Evolutionary conservation across 2,113 vertebrate species (phyloP).

Genomic region (Toxotes chatareus): DNA sequence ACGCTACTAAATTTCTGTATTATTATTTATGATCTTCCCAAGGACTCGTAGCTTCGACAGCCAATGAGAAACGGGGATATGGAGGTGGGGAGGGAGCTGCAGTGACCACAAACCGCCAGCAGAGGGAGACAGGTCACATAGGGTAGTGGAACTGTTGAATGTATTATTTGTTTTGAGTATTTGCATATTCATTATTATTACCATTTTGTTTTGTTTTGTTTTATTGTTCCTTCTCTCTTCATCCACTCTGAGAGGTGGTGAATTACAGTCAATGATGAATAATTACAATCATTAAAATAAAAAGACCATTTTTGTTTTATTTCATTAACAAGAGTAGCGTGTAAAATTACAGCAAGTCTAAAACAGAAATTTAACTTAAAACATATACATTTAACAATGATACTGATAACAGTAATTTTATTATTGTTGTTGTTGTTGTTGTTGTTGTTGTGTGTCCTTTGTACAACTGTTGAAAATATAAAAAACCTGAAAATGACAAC

Average conservation of each 20-base stretch:
- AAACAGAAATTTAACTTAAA: not conserved
- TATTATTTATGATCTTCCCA: conserved; percentile 18
- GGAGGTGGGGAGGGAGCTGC: conserved; percentile 59
- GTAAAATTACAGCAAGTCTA: not conserved
- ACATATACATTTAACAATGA: not conserved
- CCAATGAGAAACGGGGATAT: conserved; percentile 71
- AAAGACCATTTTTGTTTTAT: not conserved
- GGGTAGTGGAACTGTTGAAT: not conserved
- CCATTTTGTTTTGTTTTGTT: not conserved
- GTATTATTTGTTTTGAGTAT: not conserved
- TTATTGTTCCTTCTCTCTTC: not conserved
- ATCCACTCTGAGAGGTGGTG: not conserved
- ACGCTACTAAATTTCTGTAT: accelerated
- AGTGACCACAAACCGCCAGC: conserved; percentile 1
- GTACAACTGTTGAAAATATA: not conserved
- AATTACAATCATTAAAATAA: not conserved
- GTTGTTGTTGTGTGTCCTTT: too few relatives aligned
- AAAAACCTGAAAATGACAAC: not conserved
- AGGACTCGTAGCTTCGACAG: conserved; percentile 66
- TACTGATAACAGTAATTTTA: not conserved
- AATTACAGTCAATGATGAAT: not conserved
- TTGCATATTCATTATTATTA: not conserved
- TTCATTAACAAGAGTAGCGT: not conserved
- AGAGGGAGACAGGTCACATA: conserved; percentile 14
- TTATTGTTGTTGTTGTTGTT: too few relatives aligned